These are phyloP conservation scores for Drosophila rubida DNA, from an alignment of 2,888 invertebrate species.

Conservation along the genomic window DNA sequence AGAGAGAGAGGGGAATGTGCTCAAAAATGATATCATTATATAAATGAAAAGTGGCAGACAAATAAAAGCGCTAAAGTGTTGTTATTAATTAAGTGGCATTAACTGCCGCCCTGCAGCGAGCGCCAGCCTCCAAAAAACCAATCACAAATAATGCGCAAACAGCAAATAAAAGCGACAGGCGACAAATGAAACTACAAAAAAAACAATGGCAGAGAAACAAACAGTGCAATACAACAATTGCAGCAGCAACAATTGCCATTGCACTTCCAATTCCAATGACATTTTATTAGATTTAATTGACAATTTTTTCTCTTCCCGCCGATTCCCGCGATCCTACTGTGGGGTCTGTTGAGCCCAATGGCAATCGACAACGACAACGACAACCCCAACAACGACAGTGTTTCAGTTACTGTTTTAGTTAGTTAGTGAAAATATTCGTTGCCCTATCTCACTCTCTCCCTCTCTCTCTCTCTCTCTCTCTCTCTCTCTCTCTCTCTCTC, in stretches of 20 bases:
- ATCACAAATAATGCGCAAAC: conserved; percentile 20
- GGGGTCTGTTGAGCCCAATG: conserved; percentile 21
- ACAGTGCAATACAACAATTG: conserved; percentile 4
- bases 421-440: conserved; percentile 12
- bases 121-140: conserved; percentile 23
- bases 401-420: conserved; percentile 16
- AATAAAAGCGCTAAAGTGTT: conserved; percentile 52
- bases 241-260: conserved; percentile 25
- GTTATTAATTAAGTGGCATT: conserved; percentile 75
- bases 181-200: neutral
- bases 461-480: no score
- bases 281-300: conserved; percentile 65
- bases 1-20: conserved; percentile 11
- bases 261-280: conserved; percentile 32
- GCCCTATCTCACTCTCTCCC: no score
- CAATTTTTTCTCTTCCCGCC: conserved; percentile 6
- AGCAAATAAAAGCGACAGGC: conserved; percentile 1
- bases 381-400: conserved; percentile 14
- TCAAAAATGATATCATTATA: conserved; percentile 51
- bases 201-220: conserved; percentile 12
- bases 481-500: neutral
- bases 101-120: conserved; percentile 33
- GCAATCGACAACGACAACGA: conserved; percentile 42
- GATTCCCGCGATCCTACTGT: neutral
- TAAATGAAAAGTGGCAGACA: conserved; percentile 50